These are phyloP conservation scores for Hypsopygia costalis DNA, from an alignment of 2,888 invertebrate species.

Conservation along the genomic window DNA sequence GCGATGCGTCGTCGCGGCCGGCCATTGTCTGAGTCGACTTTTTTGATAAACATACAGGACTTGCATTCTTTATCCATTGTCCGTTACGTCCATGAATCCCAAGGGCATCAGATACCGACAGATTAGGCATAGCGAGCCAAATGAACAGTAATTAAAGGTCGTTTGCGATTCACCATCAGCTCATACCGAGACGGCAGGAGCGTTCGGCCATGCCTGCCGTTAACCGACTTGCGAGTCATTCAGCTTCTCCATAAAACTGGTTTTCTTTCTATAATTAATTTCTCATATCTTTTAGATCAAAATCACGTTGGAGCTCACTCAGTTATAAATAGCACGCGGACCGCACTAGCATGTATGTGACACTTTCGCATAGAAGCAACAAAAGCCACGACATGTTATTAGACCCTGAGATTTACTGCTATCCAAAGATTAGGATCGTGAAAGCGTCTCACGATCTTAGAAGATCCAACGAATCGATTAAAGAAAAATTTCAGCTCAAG, in stretches of 20 bases:
- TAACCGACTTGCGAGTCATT: too few relatives aligned
- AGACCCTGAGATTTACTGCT: not conserved
- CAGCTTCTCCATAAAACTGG: not conserved
- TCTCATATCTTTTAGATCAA: slow-evolving; percentile 13
- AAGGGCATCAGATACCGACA: slow-evolving; percentile 32
- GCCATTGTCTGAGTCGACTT: slow-evolving; percentile 39
- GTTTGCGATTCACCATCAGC: too few relatives aligned
- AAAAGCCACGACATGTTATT: not conserved
- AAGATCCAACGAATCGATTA: slow-evolving; percentile 18
- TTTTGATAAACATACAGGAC: slow-evolving; percentile 45
- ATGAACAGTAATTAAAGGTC: not conserved
- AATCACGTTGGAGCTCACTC: slow-evolving; percentile 12
- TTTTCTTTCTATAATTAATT: slow-evolving; percentile 11
- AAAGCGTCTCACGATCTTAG: slow-evolving; percentile 1
- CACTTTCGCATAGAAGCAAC: not conserved
- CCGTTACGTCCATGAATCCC: slow-evolving; percentile 33
- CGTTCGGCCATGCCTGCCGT: too few relatives aligned
- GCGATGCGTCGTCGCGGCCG: slow-evolving; percentile 17
- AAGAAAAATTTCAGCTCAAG: too few relatives aligned
- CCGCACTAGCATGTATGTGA: slow-evolving; percentile 2
- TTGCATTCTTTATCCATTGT: slow-evolving; percentile 36
- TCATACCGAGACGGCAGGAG: not conserved
- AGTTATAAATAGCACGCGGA: slow-evolving; percentile 6
- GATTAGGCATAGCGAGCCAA: not conserved
- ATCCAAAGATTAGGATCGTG: not conserved